Evolutionary conservation across 2,888 invertebrate genomes (phyloP), one percentile per base, ranked within the genome.

Genomic region (Hirtodrosophila duncani): DNA sequence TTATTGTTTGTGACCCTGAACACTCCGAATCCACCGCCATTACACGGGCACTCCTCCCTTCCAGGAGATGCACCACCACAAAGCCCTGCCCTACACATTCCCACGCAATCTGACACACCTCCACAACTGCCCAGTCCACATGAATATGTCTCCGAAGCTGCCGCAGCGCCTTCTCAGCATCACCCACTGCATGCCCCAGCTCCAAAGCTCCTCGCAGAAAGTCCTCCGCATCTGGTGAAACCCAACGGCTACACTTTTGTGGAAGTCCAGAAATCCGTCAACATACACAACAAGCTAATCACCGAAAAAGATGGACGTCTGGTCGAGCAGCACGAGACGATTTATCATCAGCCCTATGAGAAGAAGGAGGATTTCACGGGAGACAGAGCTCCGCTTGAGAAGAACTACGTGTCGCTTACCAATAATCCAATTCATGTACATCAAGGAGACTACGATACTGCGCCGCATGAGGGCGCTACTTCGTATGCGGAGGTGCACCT

Each of bases 211-310:
- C 9, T 31, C 3, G 1, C 41, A 3, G 31, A 62, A 14, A 33
- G 59, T 0, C 55, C 59, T 5, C 42, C 46, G 2, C 49, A 53
- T 2, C 37, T 39, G 0, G 4, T 42, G 37, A 63, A 81, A 79
- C 90, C 13, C 88, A 61, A 79, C 11, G 70, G 83, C 2, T 89
- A 87, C 66, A 90, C 90, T 0, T 83, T 88, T 21, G 91, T 92
- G 1, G 91, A 92, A 85, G 85, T 92, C 2, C 91, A 92, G 69
- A 88, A 91, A 82, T 92, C 92, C 0, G 86, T 92, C 10, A 80
- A 87, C 71, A 71, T 87, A 8, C 84, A 85, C 56, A 87, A 88
- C 55, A 84, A 86, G 37, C 81, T 86, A 9, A 83, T 87, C 6
- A 85, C 88, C 1, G 87, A 84, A 49, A 82, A 79, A 30, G 82